Evolutionary conservation across 2,797 vertebrate genomes (phyloP), one percentile per base, ranked within the genome.

Genomic region (Leucoraja ocellata): DNA sequence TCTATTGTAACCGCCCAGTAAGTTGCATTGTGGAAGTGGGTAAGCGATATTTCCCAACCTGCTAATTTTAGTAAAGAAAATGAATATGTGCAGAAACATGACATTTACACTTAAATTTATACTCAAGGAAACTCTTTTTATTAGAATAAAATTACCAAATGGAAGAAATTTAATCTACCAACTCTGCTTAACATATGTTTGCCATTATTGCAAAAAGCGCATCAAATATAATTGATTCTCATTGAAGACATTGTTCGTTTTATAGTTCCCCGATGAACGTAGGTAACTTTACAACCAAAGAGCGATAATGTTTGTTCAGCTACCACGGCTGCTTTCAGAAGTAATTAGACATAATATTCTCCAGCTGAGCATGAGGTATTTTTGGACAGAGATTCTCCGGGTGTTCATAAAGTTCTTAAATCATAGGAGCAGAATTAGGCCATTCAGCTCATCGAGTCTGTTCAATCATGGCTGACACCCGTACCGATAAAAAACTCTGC

Each of bases 121-220:
- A 36, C 61, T 88, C 84, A 88, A 88, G 61, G n/a, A 68, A 8
- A n/a, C 28, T 88, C 61, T 58, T 84, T 84, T 65, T n/a, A 28
- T 32, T 32, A 46, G 21, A 21, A 61, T 68, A 68, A 36, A 68
- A 68, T 68, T 36, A 36, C 32, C 61, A 32, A 88, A 6, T 65
- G 61, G 84, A 68, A 16, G 61, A 88, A 88, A 88, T 63, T 88
- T 32, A 88, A 88, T 68, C n/a, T 18, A 1, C 58, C 28, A 86
- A 86, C 28, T 88, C 61, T 88, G n/a, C 32, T 88, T 65, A 88
- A 88, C 84, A 36, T 36, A 88, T 68, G 61, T 36, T 68, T 88
- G 84, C 9, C 61, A 88, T 88, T 68, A 88, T n/a, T 88, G 21
- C 32, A 39, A 32, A 36, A 36, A 39, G 13, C 39, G 0, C 21